These are phyloP conservation scores for Steatocranus sp. DNA, from an alignment of 2,797 vertebrate species.

Conservation along the genomic window DNA sequence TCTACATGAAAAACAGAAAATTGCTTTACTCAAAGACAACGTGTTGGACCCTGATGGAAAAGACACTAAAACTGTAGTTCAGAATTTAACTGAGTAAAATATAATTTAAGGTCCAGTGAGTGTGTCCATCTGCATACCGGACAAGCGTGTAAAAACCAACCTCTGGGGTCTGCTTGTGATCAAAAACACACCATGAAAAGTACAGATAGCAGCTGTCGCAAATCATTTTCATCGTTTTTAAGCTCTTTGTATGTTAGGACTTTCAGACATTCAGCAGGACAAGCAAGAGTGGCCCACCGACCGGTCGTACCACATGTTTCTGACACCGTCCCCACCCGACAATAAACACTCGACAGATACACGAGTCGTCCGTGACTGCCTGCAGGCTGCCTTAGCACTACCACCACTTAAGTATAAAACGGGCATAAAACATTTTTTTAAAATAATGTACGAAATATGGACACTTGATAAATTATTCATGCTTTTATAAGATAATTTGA, in stretches of 20 bases:
- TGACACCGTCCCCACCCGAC: background rate
- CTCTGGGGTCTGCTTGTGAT: too few relatives aligned
- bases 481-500: background rate
- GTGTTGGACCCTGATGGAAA: accelerated
- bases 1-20: background rate
- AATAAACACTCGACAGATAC: background rate
- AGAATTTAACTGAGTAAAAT: background rate
- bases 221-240: background rate
- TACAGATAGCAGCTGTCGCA: too few relatives aligned
- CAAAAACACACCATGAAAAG: background rate
- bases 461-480: too few relatives aligned
- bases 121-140: background rate
- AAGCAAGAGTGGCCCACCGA: background rate
- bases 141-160: background rate
- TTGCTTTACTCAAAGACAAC: background rate
- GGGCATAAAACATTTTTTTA: accelerated
- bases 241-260: background rate
- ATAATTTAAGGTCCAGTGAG: background rate
- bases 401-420: background rate
- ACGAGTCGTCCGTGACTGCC: background rate
- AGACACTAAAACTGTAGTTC: accelerated
- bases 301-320: background rate
- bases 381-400: background rate
- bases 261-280: background rate
- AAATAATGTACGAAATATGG: background rate